Conservation (phyloP, 2,888 invertebrate genomes). For the Amphipoea oculea region DNA sequence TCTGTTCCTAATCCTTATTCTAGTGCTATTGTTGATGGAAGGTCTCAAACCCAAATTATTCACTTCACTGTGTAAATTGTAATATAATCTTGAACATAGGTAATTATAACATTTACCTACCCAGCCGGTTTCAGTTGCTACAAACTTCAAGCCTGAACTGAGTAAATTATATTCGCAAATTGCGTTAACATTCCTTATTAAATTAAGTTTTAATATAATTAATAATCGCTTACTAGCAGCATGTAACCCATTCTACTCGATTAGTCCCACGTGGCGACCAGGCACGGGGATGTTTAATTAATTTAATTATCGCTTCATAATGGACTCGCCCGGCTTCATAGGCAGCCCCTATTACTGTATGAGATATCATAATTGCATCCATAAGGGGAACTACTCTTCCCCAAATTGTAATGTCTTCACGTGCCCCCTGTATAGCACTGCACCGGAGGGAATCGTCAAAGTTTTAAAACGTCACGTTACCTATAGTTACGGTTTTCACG, state of each 20-base stretch:
- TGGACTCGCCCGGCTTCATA: conserved; percentile 31
- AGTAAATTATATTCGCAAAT: conserved; percentile 16
- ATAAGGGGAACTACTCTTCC: conserved; percentile 33
- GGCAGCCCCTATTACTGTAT: conserved; percentile 40
- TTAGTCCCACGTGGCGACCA: conserved; percentile 48
- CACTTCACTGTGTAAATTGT: neutral
- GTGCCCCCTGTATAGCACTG: neutral
- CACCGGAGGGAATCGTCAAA: neutral
- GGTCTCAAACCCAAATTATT: too few relatives aligned
- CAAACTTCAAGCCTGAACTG: neutral
- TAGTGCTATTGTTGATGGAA: too few relatives aligned
- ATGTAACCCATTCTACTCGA: conserved; percentile 43
- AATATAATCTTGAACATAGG: neutral
- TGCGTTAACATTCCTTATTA: conserved; percentile 30
- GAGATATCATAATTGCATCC: conserved; percentile 44
- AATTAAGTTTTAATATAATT: conserved; percentile 45
- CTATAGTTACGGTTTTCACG: neutral
- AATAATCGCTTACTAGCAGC: conserved; percentile 36
- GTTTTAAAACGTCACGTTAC: neutral
- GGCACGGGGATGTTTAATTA: conserved; percentile 37
- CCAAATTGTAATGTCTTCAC: conserved; percentile 33
- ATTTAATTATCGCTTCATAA: conserved; percentile 59
- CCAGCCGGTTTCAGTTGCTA: neutral
- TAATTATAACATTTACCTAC: neutral
- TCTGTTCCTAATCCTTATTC: neutral